phyloP scores from a whole-genome alignment of 1,140 invertebrate genomes.

The Olivierus martensii region DNA sequence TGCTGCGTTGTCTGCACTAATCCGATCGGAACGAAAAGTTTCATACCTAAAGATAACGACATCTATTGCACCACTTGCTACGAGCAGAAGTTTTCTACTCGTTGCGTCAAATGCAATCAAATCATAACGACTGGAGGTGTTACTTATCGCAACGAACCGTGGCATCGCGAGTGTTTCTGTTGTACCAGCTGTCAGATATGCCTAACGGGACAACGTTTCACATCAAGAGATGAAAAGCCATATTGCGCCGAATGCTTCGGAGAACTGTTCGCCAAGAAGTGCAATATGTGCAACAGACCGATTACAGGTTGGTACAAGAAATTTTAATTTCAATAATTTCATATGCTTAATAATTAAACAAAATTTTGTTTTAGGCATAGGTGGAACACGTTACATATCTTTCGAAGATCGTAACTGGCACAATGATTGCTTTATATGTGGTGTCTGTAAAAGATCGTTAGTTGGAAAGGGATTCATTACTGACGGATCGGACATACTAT shows the following conservation, averaged over 20 bases:
- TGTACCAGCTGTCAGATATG: slow-evolving; percentile 92
- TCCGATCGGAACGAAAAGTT: slow-evolving; percentile 97
- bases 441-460: slow-evolving; percentile 79
- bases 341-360: too few species aligned
- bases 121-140: slow-evolving; percentile 97
- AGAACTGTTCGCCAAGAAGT: slow-evolving; percentile 96
- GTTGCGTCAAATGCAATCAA: slow-evolving; percentile 97
- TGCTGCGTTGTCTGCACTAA: slow-evolving; percentile 96
- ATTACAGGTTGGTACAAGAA: slow-evolving; percentile 70
- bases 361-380: slow-evolving; percentile 66
- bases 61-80: slow-evolving; percentile 99
- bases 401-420: too few species aligned
- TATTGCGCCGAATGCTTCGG: too few species aligned
- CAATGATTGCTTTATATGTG: slow-evolving; percentile 98
- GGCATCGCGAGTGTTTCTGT: slow-evolving; percentile 70
- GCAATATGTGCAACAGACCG: slow-evolving; percentile 88
- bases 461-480: slow-evolving; percentile 98
- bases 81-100: slow-evolving; percentile 96
- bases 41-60: slow-evolving; percentile 96
- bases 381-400: slow-evolving; percentile 96
- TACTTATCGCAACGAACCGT: slow-evolving; percentile 98
- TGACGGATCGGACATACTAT: slow-evolving; percentile 91
- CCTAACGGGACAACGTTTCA: slow-evolving; percentile 94
- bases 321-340: too few species aligned
- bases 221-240: slow-evolving; percentile 93